Conservation (phyloP, 2,113 vertebrate genomes). For the Pteruthius melanotis region DNA sequence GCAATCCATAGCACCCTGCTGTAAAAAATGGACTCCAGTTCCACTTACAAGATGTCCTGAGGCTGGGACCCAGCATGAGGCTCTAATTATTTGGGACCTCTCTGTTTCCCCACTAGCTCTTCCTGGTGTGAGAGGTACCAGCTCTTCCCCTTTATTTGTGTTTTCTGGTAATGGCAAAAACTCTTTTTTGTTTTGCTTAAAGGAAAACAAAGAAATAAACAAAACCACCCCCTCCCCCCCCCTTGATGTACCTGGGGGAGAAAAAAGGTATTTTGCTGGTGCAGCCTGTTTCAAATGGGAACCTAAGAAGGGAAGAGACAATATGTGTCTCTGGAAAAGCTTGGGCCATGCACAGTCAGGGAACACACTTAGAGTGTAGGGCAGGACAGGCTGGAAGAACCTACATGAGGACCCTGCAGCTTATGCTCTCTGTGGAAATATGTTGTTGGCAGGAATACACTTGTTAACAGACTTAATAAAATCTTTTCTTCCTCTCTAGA, state of each 20-base stretch:
- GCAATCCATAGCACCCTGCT: neutral
- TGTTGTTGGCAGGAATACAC: neutral
- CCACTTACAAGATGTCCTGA: neutral
- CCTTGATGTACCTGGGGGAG: neutral
- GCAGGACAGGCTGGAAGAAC: neutral
- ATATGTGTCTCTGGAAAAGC: neutral
- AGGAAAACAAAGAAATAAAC: neutral
- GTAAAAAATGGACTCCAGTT: neutral
- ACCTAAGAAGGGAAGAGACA: neutral
- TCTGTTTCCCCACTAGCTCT: neutral
- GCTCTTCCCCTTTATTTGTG: neutral
- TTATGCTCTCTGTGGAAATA: neutral
- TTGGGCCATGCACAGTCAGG: fast-evolving
- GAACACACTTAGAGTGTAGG: fast-evolving
- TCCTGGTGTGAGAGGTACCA: neutral
- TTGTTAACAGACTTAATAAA: neutral
- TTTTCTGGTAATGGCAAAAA: neutral
- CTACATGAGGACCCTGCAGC: neutral
- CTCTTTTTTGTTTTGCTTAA: neutral
- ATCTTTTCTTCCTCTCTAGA: neutral
- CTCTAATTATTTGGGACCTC: neutral
- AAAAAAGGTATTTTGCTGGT: neutral
- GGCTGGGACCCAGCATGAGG: neutral
- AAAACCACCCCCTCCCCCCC: fast-evolving
- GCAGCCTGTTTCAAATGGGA: neutral